Evolutionary conservation across 2,113 vertebrate species (phyloP), one percentile per base, ranked within the genome.

Genomic region (Bubo scandiacus): DNA sequence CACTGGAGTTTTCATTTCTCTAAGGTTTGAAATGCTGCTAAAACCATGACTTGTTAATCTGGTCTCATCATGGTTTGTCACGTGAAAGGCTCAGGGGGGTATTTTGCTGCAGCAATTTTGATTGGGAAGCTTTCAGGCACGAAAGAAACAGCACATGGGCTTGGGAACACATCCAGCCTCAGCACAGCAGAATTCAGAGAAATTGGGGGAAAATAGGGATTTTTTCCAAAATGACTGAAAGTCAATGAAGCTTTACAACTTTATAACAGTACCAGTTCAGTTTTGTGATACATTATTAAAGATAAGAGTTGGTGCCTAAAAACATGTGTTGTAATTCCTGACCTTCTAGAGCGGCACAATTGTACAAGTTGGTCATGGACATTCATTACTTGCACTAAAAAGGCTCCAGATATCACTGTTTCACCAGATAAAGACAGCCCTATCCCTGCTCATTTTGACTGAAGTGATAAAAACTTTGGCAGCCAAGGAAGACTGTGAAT

Each of bases 51-150:
- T 73, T 94, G 49, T 9, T 79, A 52, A 75, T 81, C 45, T 34
- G 36, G 4, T 58, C 32, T 68, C 10, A n/a, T 77, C 6, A 2
- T 5, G 3, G 23, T 92, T 73, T 66, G 42, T 38, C 67, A 86
- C 0, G 0, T 59, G 63, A 25, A 57, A 80, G 20, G 11, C 78
- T 89, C 10, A 5, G 30, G 18, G 9, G 66, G 25, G 0, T 43
- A 19, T 83, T 94, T 81, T 16, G 26, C 71, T 71, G 36, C 0
- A 0, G 21, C 3, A 5, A 25, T 66, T 89, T 78, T 49, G 34
- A 27, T 17, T 45, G 55, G 25, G 38, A 87, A 89, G 15, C 14
- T 74, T 67, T 81, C 80, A 42, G 66, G 55, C 26, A 7, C 7
- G 17, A 66, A 70, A 40, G 19, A 57, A 75, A 68, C 55, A 86